Base-by-base conservation (phyloP, 2,888 invertebrate species). In the Crematogaster levior region DNA sequence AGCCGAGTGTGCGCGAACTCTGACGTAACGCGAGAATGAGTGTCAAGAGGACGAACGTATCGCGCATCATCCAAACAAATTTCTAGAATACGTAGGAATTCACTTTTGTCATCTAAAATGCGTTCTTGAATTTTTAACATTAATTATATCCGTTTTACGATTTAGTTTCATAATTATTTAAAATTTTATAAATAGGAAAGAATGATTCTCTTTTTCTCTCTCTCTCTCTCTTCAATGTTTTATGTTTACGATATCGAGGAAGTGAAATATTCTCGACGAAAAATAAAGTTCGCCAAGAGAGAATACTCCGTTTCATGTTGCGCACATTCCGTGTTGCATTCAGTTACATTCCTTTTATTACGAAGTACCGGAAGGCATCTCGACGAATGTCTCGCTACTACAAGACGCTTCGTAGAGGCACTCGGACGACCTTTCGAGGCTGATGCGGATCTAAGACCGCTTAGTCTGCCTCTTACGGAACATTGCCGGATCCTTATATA, bases 401-500 rank as follows among this genome's bases (percentile, higher is more conserved):
- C 21, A n/a, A 53, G 72, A 74, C 24, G 58, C 10, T 81, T n/a
- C 63, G 65, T 10, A 48, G 65, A 85, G 83, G 82, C 74, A 72
- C 68, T 63, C 84, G 75, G n/a, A 43, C 81, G 85, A 58, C 77
- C 74, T 79, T 65, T 73, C 83, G 83, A 70, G 66, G 82, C 73
- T 84, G 73, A 86, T 66, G 75, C 82, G 75, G 60, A 65, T 75
- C 77, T 70, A 81, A 77, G 80, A 58, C 65, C 43, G 68, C 60
- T 83, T 87, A 89, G 84, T 81, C n/a, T n/a, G 70, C 85, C 60
- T 70, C 60, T 24, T 60, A 53, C 51, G 51, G 84, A 73, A 81
- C 60, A 83, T 60, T 43, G 81, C 27, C 53, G 83, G 27, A 15
- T 75, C 89, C 89, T 86, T 89, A 85, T 86, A 86, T 88, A 85